phyloP scores from a whole-genome alignment of 2,797 vertebrate species.

The Coreius guichenoti region DNA sequence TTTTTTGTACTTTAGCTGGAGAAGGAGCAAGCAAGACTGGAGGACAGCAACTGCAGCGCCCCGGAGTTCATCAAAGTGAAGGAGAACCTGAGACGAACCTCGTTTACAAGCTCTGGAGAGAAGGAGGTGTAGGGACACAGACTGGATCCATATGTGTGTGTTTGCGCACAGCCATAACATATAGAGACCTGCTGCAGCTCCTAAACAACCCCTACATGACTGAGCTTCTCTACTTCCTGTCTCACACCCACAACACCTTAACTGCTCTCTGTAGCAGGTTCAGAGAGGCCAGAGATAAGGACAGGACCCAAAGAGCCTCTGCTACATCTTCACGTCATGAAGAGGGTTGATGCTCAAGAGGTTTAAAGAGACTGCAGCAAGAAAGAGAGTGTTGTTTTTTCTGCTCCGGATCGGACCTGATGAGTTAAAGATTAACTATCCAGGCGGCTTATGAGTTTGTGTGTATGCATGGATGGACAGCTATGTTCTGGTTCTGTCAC shows the following conservation, averaged over 20 bases:
- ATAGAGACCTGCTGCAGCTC: slow-evolving; percentile 32
- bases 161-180: slow-evolving; percentile 22
- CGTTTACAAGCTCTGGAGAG: slow-evolving; percentile 76
- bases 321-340: not conserved
- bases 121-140: slow-evolving; percentile 77
- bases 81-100: slow-evolving; percentile 90
- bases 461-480: not conserved
- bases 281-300: slow-evolving; percentile 24
- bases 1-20: slow-evolving; percentile 78
- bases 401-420: not conserved
- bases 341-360: not conserved
- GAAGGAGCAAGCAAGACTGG: slow-evolving; percentile 77
- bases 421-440: slow-evolving; percentile 10
- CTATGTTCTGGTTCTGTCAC: slow-evolving; percentile 19
- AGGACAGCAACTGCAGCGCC: slow-evolving; percentile 79
- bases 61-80: slow-evolving; percentile 96
- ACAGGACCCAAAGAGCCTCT: slow-evolving; percentile 4
- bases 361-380: not conserved
- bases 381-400: not conserved
- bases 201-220: slow-evolving; percentile 20
- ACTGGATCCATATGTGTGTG: slow-evolving; percentile 49
- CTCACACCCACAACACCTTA: slow-evolving; percentile 9
- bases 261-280: slow-evolving; percentile 31
- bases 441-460: not conserved
- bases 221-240: slow-evolving; percentile 36